These are phyloP conservation scores for Dascillus cervinus DNA, from an alignment of 2,888 invertebrate genomes.

Conservation along the genomic window DNA sequence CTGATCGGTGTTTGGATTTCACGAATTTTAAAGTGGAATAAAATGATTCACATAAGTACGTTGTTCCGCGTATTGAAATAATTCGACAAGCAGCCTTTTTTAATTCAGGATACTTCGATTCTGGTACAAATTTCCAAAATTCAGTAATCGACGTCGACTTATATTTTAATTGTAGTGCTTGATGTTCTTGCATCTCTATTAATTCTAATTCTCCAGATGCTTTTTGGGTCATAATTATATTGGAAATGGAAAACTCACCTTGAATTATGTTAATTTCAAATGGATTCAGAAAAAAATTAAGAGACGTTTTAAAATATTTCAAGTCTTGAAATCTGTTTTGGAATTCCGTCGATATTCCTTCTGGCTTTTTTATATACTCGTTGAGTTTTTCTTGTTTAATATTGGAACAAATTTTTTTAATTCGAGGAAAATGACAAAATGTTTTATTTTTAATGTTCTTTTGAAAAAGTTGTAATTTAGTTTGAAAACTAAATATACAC, in stretches of 20 bases:
- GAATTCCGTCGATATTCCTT: slow-evolving; percentile 12
- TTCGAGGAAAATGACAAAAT: slow-evolving; percentile 10
- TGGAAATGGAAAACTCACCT: slow-evolving; percentile 20
- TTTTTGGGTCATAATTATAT: slow-evolving; percentile 21
- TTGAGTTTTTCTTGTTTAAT: slow-evolving; percentile 13
- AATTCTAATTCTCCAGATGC: slow-evolving; percentile 21
- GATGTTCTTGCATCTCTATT: slow-evolving; percentile 21
- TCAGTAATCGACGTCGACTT: slow-evolving; percentile 13
- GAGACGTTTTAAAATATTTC: slow-evolving; percentile 10
- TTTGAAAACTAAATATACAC: slow-evolving; percentile 3
- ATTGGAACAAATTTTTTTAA: slow-evolving; percentile 12
- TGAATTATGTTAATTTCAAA: slow-evolving; percentile 16
- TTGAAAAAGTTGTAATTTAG: slow-evolving; percentile 8
- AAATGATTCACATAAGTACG: slow-evolving; percentile 15
- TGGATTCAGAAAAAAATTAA: slow-evolving; percentile 13
- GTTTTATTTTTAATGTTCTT: slow-evolving; percentile 11
- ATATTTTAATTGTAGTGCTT: slow-evolving; percentile 15
- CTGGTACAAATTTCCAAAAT: slow-evolving; percentile 19
- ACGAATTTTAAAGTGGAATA: slow-evolving; percentile 13
- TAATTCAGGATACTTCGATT: slow-evolving; percentile 19
- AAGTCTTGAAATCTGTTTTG: slow-evolving; percentile 9
- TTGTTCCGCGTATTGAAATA: slow-evolving; percentile 19
- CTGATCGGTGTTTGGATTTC: slow-evolving; percentile 19
- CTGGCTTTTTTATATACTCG: slow-evolving; percentile 18
- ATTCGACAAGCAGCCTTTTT: slow-evolving; percentile 17